These are phyloP conservation scores for Sandelia bainsii DNA, from an alignment of 2,797 vertebrate genomes.

Conservation along the genomic window DNA sequence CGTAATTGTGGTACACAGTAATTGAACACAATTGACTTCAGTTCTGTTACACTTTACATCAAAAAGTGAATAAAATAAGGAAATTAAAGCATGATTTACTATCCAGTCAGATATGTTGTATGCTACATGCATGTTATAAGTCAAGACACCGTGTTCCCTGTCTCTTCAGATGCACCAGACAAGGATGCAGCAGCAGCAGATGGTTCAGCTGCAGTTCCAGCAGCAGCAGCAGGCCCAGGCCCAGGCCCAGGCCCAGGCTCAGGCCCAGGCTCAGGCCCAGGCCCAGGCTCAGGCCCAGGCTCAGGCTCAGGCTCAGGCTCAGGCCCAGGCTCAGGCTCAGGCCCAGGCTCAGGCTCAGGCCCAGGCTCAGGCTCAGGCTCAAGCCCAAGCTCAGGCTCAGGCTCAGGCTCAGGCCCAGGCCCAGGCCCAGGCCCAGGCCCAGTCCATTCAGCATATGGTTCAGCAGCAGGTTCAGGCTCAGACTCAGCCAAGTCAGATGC, in stretches of 20 bases:
- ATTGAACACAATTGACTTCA: too few species aligned
- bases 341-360: constrained; percentile 35
- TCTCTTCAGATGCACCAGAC: constrained; percentile 79
- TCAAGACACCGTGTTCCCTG: background rate
- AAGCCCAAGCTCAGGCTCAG: constrained; percentile 71
- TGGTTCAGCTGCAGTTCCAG: constrained; percentile 71
- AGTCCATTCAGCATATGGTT: constrained; percentile 85
- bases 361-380: constrained; percentile 28
- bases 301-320: constrained; percentile 44
- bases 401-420: constrained; percentile 63
- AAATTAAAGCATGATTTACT: too few species aligned
- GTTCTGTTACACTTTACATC: too few species aligned
- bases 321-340: constrained; percentile 26
- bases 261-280: constrained; percentile 41
- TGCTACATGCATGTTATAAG: too few species aligned
- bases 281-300: constrained; percentile 54
- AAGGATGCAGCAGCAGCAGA: constrained; percentile 77
- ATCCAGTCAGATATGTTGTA: too few species aligned
- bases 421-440: constrained; percentile 68
- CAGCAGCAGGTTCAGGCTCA: constrained; percentile 64
- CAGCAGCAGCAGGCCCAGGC: constrained; percentile 24
- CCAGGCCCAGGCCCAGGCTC: constrained; percentile 46
- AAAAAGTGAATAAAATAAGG: too few species aligned
- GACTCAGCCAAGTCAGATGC: constrained; percentile 83
- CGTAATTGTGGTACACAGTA: too few species aligned